Conservation (phyloP, 2,113 vertebrate species). For the Alethe diademata region DNA sequence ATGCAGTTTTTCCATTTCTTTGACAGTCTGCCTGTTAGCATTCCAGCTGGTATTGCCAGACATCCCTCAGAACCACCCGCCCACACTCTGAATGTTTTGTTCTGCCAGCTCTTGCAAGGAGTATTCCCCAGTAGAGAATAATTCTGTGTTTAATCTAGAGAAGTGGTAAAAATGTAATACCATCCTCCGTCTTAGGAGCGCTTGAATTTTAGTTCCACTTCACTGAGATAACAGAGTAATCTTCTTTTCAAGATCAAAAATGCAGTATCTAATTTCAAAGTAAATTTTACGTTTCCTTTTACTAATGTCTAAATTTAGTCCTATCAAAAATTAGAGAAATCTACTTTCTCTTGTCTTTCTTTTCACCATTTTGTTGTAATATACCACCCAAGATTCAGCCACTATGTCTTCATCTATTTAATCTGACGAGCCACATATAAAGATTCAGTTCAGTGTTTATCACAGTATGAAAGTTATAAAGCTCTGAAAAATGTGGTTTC, state of each 20-base stretch:
- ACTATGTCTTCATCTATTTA: constrained; percentile 41
- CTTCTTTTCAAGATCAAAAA: neutral
- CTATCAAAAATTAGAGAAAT: neutral
- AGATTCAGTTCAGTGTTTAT: constrained; percentile 41
- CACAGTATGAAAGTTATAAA: constrained; percentile 29
- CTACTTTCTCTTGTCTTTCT: neutral
- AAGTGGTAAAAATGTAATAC: neutral
- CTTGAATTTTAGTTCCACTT: neutral
- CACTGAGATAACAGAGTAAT: neutral
- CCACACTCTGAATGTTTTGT: neutral
- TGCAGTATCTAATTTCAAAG: neutral
- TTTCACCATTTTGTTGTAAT: neutral
- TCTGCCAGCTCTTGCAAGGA: neutral
- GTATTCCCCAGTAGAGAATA: neutral
- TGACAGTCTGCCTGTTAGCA: neutral
- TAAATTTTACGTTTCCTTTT: neutral
- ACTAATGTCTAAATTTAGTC: neutral
- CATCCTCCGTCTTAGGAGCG: neutral
- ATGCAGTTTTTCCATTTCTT: neutral
- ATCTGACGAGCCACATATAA: constrained; percentile 35
- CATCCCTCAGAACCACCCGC: neutral
- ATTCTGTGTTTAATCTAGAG: neutral
- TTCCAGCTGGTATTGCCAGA: neutral
- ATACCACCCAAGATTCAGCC: neutral
- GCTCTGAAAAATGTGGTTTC: constrained; percentile 34